Percentiles rank a stretch among this genome's conserved stretches.
Evolutionary conservation across 2,888 invertebrate genomes (phyloP).

Genomic region (Rotaria magnacalcarata): DNA sequence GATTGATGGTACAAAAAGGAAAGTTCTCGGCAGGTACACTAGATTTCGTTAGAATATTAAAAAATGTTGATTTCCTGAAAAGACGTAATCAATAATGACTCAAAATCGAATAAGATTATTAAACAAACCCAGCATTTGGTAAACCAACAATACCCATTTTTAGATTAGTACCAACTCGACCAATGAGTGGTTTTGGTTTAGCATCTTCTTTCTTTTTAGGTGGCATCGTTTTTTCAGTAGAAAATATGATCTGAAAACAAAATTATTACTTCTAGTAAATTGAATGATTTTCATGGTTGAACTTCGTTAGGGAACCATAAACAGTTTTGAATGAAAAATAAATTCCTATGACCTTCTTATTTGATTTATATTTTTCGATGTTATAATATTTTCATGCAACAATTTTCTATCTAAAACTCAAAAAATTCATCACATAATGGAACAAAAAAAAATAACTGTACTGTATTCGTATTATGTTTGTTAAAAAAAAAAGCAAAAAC

Average conservation of each 20-base stretch:
- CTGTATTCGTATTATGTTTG: not conserved
- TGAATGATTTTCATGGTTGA: too few species aligned
- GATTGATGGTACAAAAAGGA: constrained; percentile 99
- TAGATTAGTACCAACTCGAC: constrained; percentile 87
- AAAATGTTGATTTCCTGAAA: constrained; percentile 65
- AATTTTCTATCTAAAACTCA: too few species aligned
- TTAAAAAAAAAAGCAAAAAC: not conserved
- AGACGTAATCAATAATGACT: not conserved
- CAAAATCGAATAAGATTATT: not conserved
- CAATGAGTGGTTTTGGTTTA: constrained; percentile 73
- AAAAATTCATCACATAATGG: too few species aligned
- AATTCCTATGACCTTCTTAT: too few species aligned
- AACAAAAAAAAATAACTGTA: not conserved
- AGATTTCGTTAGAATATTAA: constrained; percentile 96
- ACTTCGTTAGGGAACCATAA: too few species aligned
- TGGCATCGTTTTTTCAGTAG: constrained; percentile 16
- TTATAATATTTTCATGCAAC: too few species aligned
- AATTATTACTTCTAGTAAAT: too few species aligned
- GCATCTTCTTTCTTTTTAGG: constrained; percentile 64
- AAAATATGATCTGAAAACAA: not conserved
- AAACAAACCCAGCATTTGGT: constrained; percentile 67
- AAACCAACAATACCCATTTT: constrained; percentile 84
- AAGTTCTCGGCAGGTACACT: constrained; percentile 96
- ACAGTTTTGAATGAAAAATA: too few species aligned
- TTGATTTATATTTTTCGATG: too few species aligned